A percentile compares a stretch with the other conserved stretches of the same genome.
Evolutionary conservation across 2,888 invertebrate genomes (phyloP).

Genomic region (Phalera bucephala): DNA sequence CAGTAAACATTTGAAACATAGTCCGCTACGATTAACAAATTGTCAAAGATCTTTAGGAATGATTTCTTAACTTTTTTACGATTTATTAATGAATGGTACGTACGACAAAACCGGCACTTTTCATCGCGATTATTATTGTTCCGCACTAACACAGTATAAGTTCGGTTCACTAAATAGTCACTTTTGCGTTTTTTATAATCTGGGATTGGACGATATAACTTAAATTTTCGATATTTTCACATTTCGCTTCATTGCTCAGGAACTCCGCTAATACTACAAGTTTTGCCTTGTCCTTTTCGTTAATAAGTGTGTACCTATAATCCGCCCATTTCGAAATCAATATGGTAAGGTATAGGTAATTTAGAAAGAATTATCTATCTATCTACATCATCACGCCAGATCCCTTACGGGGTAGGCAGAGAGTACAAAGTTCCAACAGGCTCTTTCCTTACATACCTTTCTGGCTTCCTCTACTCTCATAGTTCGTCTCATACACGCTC

Average conservation of each 20-base stretch:
- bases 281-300: constrained; percentile 12
- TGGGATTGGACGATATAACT: neutral
- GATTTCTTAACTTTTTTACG: constrained; percentile 20
- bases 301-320: constrained; percentile 18
- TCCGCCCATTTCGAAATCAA: too few species aligned
- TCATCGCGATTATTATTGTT: neutral
- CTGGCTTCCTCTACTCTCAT: too few species aligned
- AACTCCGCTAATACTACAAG: constrained; percentile 18
- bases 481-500: too few species aligned
- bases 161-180: too few species aligned
- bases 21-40: constrained; percentile 9
- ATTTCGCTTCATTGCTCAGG: constrained; percentile 22
- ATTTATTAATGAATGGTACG: constrained; percentile 10
- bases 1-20: constrained; percentile 23
- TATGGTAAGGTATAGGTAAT: constrained; percentile 27
- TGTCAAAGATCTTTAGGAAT: constrained; percentile 17
- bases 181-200: too few species aligned
- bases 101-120: too few species aligned
- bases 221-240: constrained; percentile 10
- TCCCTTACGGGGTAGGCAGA: too few species aligned
- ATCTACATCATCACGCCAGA: too few species aligned
- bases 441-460: too few species aligned
- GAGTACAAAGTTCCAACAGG: too few species aligned
- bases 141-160: too few species aligned
- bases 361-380: too few species aligned